Base-by-base conservation (phyloP, 2,888 invertebrate species). In the Thalpophila matura region DNA sequence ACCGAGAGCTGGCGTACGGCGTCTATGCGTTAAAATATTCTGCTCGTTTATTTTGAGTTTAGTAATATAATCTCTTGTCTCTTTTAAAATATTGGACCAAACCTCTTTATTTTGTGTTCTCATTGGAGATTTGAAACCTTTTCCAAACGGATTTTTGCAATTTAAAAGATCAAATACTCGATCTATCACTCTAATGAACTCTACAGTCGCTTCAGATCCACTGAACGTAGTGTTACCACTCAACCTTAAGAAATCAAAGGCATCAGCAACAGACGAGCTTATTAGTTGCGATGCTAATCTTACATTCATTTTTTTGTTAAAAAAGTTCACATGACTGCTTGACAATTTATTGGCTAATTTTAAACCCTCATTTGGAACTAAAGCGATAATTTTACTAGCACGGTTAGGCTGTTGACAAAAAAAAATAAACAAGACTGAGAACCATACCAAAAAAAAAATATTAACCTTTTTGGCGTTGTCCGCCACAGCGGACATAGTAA, bases 351-450 rank as follows among this genome's bases (percentile, higher is more conserved):
- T 31, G 12, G 31, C 31, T 12, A 31, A n/a, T 12, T 5, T 31
- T 31, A 31, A 31, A 12, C 31, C 31, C 51, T 49, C 56, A 59
- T 54, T 49, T 55, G 51, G 56, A 35, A 56, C 62, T 56, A 56
- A 56, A 46, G 56, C 56, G 47, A 57, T 57, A 57, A 57, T 57
- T 57, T 49, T 47, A 57, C 47, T 57, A 31, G 38, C 38, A 38
- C 50, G 50, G 26, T 38, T 57, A 56, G 47, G 47, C 56, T 49
- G 40, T 57, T 57, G 49, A 38, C 56, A 49, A 57, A 49, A 42
- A 56, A 49, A 57, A 57, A 57, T 47, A 57, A 40, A 58, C 35
- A n/a, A n/a, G n/a, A n/a, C n/a, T n/a, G n/a, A n/a, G n/a, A n/a
- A n/a, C n/a, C n/a, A n/a, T n/a, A n/a, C n/a, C n/a, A n/a, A n/a